Base-by-base conservation (phyloP, 2,797 vertebrate species). In the Threskiornis aethiopicus region DNA sequence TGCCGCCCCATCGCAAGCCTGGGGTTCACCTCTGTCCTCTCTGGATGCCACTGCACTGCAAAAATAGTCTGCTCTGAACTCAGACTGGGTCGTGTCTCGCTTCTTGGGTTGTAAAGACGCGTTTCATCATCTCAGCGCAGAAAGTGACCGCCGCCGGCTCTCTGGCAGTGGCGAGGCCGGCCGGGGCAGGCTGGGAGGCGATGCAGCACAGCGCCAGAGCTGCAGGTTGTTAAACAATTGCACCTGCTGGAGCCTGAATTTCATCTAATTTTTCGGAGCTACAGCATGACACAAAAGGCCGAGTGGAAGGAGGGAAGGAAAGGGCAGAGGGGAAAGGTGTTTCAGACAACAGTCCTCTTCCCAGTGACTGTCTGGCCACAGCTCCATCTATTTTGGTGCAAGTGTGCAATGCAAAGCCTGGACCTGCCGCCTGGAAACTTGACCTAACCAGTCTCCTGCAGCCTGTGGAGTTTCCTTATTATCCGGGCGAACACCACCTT, bases 191-290 rank as follows among this genome's bases (percentile, higher is more conserved):
- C 51, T 35, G 29, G 33, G 47, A 87, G 77, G 66, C 4, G 8
- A 24, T 35, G 41, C 28, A 47, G 52, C 31, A 26, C 1, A 4
- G 66, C 0, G 4, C 54, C 0, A 1, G 54, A 66, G 59, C 3
- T 10, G 49, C 71, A 42, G 58, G 29, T 73, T 9, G 1, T 72
- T 65, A 35, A 73, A 61, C 57, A 51, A 21, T 52, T 76, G 57
- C 25, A 52, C n/a, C 31, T 0, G 0, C 39, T 39, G 18, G 47
- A 84, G 17, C 33, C 47, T 41, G 29, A 71, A 82, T 51, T 89
- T 55, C 31, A 64, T 62, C 29, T 81, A 9, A 11, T 16, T 13
- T 51, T 75, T 71, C 59, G 19, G 54, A 77, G 25, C 62, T 59
- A 31, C 14, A 28, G 29, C 22, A 20, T 3, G 4, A 31, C 12